phyloP scores from a whole-genome alignment of 2,888 invertebrate genomes.

The Meloe dianella region DNA sequence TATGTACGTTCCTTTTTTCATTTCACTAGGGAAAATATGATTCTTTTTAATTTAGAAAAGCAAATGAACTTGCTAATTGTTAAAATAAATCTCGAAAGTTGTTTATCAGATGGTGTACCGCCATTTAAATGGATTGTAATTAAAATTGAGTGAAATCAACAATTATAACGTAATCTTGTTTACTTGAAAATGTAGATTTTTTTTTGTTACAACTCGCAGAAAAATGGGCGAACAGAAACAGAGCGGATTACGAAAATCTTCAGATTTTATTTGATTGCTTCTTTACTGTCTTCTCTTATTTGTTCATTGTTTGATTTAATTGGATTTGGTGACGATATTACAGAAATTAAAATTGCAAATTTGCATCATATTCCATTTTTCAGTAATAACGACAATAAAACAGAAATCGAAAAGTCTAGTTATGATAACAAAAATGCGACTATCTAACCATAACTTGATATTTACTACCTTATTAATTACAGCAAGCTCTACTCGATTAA shows the following conservation, averaged over 20 bases:
- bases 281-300: not conserved
- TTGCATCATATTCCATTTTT: not conserved
- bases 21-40: not conserved
- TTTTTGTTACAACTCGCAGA: not conserved
- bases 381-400: too few relatives aligned
- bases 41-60: not conserved
- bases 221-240: too few relatives aligned
- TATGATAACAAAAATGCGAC: not conserved
- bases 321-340: not conserved
- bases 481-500: slow-evolving; percentile 29
- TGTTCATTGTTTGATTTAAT: not conserved
- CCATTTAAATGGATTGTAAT: not conserved
- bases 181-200: not conserved
- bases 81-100: not conserved
- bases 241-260: not conserved
- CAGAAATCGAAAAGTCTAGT: not conserved
- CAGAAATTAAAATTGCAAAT: not conserved
- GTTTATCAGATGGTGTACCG: not conserved
- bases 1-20: not conserved
- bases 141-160: too few relatives aligned
- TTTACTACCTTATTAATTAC: slow-evolving; percentile 27
- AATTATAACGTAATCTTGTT: too few relatives aligned
- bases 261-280: not conserved
- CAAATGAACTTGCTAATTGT: not conserved
- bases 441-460: slow-evolving; percentile 23